These are phyloP conservation scores for Xylocampa areola DNA, from an alignment of 2,888 invertebrate genomes.

Conservation along the genomic window DNA sequence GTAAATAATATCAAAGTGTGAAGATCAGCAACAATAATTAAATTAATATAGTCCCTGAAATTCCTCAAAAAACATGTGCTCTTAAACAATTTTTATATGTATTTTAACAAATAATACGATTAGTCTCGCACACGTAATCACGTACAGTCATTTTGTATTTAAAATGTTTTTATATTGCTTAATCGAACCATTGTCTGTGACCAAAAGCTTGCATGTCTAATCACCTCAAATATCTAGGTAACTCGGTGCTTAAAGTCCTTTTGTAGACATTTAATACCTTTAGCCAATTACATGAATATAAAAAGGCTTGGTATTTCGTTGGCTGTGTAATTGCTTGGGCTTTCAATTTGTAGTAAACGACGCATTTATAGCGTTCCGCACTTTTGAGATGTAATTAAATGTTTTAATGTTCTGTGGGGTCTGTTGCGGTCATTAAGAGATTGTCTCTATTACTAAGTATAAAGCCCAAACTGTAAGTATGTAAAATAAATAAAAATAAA, in stretches of 20 bases:
- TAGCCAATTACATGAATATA: not conserved
- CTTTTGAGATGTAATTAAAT: constrained; percentile 7
- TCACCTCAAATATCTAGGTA: constrained; percentile 12
- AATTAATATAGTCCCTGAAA: too few relatives aligned
- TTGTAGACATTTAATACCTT: constrained; percentile 6
- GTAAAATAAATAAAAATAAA: too few relatives aligned
- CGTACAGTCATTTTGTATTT: constrained; percentile 21
- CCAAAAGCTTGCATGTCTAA: constrained; percentile 16
- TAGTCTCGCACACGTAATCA: constrained; percentile 28
- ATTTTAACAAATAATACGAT: constrained; percentile 10
- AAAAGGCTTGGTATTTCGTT: not conserved
- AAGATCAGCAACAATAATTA: too few relatives aligned
- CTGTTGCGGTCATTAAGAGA: not conserved
- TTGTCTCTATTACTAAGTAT: too few relatives aligned
- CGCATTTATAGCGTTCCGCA: constrained; percentile 7
- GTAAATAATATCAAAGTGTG: constrained; percentile 13
- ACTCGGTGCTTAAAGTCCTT: constrained; percentile 1
- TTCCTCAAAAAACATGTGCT: not conserved
- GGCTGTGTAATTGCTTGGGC: not conserved
- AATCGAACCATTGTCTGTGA: constrained; percentile 23
- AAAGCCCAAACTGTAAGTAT: too few relatives aligned
- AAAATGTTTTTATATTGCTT: constrained; percentile 19
- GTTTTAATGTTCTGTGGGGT: constrained; percentile 16
- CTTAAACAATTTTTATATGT: not conserved
- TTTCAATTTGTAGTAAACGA: not conserved